Evolutionary conservation across 2,797 vertebrate genomes (phyloP).

Genomic region (Brotula barbata): DNA sequence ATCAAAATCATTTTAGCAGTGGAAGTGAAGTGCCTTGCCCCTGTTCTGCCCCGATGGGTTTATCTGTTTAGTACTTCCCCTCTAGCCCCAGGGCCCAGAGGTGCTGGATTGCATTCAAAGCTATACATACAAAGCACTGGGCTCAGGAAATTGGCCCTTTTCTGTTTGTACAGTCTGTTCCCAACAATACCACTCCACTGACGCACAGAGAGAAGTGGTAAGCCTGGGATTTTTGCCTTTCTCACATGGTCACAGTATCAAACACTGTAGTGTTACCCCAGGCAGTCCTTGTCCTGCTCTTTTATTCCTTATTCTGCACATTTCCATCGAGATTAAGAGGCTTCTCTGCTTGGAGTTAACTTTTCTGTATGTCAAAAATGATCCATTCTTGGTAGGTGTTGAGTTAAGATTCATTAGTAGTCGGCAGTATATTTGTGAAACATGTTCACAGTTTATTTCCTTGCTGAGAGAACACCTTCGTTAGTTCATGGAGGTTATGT

Average conservation of each 20-base stretch:
- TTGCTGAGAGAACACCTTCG: background rate
- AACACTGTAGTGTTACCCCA: background rate
- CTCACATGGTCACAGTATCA: background rate
- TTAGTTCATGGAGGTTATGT: background rate
- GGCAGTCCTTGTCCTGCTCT: too few species aligned
- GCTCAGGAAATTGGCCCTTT: slow-evolving; percentile 22
- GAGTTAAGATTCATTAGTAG: too few species aligned
- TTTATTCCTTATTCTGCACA: too few species aligned
- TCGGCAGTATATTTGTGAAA: too few species aligned
- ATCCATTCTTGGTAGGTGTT: too few species aligned
- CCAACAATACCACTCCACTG: slow-evolving; percentile 16
- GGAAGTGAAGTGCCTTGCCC: slow-evolving; percentile 19
- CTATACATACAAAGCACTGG: slow-evolving; percentile 28
- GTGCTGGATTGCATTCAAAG: slow-evolving; percentile 26
- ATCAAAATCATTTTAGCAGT: background rate
- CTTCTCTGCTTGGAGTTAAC: too few species aligned
- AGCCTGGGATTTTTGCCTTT: background rate
- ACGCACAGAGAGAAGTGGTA: slow-evolving; percentile 2
- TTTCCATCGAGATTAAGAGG: too few species aligned
- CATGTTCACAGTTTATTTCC: background rate
- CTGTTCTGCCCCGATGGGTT: slow-evolving; percentile 9
- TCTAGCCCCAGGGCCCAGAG: slow-evolving; percentile 24
- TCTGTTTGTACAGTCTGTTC: background rate
- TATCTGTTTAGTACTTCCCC: slow-evolving; percentile 5
- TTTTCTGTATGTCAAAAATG: too few species aligned